These are phyloP conservation scores for Zaprionus bogoriensis DNA, from an alignment of 2,888 invertebrate genomes.

Conservation along the genomic window DNA sequence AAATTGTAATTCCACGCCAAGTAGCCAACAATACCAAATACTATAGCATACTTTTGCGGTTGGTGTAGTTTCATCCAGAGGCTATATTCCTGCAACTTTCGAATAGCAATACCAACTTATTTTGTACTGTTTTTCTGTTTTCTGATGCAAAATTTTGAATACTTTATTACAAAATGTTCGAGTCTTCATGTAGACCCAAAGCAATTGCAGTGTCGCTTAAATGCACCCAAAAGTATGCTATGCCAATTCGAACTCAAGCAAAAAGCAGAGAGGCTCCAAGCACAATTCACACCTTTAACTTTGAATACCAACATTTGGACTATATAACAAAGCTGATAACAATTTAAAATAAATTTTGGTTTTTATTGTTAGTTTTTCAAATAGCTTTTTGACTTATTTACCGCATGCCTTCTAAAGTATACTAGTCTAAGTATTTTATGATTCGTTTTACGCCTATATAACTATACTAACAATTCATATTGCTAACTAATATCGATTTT, in stretches of 20 bases:
- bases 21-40: neutral
- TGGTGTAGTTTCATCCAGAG: too few species aligned
- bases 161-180: too few species aligned
- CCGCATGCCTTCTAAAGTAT: conserved; percentile 47
- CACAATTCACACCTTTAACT: neutral
- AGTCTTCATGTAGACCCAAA: too few species aligned
- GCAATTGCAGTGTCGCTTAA: too few species aligned
- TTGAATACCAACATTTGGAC: neutral
- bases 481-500: conserved; percentile 5
- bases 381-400: conserved; percentile 13
- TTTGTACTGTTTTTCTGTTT: too few species aligned
- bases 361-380: conserved; percentile 14
- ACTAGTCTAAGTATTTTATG: conserved; percentile 7
- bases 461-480: neutral
- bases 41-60: neutral
- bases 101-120: too few species aligned
- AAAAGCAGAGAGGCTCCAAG: conserved; percentile 38
- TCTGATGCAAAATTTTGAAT: too few species aligned
- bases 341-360: neutral
- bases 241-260: neutral
- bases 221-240: neutral
- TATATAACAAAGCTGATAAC: neutral
- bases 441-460: neutral
- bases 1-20: conserved; percentile 7
- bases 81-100: too few species aligned